Base-by-base conservation (phyloP, 2,113 vertebrate genomes). In the Pseudopipra pipra region DNA sequence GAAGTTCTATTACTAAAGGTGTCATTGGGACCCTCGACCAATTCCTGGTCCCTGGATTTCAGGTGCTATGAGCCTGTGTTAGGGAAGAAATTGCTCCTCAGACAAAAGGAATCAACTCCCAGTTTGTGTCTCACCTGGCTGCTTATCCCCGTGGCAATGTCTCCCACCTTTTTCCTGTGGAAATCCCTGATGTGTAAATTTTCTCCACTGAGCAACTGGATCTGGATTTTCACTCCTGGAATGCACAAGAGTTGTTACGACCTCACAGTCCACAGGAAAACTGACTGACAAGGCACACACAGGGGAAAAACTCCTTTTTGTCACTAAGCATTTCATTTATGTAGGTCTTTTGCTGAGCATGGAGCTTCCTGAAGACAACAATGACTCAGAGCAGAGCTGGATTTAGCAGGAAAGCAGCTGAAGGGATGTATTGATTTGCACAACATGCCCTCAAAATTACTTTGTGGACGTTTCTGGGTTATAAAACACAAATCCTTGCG, bases 121-220 rank as follows among this genome's bases (percentile, higher is more conserved):
- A 47, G 62, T 14, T 13, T 31, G 20, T 15, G 52, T 37, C 98
- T 97, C 94, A 99, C 99, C 99, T 99, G 99, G 96, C 99, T 98
- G 88, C 99, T 99, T 97, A 99, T 99, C 90, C 99, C 99, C 1
- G 98, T 99, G 43, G 99, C 99, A 7, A 99, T 98, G 97, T 99
- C 99, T 89, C 99, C 99, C 96, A 99, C 98, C 83, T 98, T 99
- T 61, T 98, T 99, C 47, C 98, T 98, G 35, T 98, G 98, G 59
- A 98, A 98, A 96, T 99, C 99, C 81, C 99, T 98, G 97, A 99
- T 99, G 68, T 98, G 98, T 79, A 99, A 95, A 80, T 97, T 98
- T 71, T 97, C 98, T 9, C 98, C 98, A 44, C 98, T 98, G 74
- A 99, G 98, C 95, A 98, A 98, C 96, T 98, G 97, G 95, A 99